Evolutionary conservation across 2,113 vertebrate species (phyloP), one percentile per base, ranked within the genome.

Genomic region (Physeter macrocephalus): DNA sequence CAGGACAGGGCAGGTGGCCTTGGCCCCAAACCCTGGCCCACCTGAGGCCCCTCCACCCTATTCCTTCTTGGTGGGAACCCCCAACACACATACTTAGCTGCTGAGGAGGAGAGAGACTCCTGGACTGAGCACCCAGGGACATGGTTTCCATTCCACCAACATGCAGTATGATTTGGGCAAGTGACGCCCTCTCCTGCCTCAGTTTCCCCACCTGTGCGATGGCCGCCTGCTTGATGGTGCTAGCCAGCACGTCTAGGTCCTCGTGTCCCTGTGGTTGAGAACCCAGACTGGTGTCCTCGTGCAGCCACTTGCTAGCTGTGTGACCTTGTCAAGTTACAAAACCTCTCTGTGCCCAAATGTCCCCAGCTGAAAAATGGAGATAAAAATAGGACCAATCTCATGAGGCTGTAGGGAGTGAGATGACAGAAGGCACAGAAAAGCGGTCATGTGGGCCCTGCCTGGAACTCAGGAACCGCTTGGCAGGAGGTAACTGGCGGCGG

Each of bases 381-480:
- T 88, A 49, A 89, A 78, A 95, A 69, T 29, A 62, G 82, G 23
- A 21, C 17, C 57, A 1, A 13, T 43, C 54, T 57, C 62, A 8
- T 0, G 59, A 66, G 72, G 82, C n/a, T 25, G 27, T 8, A 61
- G n/a, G 92, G 61, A 43, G 39, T 29, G 36, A 23, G 62, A 52
- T 6, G 95, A 62, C 3, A 23, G 31, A 20, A 78, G 41, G 13
- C 18, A 4, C 0, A 23, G 31, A 15, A 20, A 5, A 14, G 29
- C 1, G 18, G 59, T 31, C 87, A 4, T 0, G 4, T 20, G 52
- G 21, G 43, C 34, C 71, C 74, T 5, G 4, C 25, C 31, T 2
- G 57, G 72, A 1, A 20, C 41, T 6, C 0, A 0, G 82, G 8
- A 0, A 13, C n/a, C 0, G 41, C 66, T 34, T 0, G 0, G 23